Evolutionary conservation across 2,888 invertebrate genomes (phyloP).

Genomic region (Tricholauxania praeusta): DNA sequence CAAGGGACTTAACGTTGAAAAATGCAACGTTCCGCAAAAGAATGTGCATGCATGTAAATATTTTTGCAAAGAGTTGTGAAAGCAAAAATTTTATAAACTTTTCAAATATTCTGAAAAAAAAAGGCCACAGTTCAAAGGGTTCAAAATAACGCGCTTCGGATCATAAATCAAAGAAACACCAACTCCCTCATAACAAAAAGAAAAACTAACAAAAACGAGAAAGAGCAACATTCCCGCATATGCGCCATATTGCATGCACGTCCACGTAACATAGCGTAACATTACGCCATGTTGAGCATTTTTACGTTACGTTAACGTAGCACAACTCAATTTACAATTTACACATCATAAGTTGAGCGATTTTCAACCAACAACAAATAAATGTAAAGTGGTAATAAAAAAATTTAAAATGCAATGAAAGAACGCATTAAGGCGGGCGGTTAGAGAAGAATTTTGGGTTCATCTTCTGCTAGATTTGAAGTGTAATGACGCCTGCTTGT

Average conservation of each 20-base stretch:
- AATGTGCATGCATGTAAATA: constrained; percentile 37
- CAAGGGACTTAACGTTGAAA: constrained; percentile 55
- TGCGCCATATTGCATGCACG: constrained; percentile 8
- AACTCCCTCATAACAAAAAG: not conserved
- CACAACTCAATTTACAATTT: constrained; percentile 34
- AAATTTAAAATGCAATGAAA: constrained; percentile 35
- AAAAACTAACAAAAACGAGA: not conserved
- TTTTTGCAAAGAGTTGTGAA: constrained; percentile 9
- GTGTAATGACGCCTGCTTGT: not conserved
- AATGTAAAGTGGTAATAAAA: not conserved
- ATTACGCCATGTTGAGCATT: not conserved
- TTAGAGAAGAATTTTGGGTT: not conserved
- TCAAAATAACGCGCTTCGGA: constrained; percentile 38
- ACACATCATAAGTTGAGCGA: constrained; percentile 43
- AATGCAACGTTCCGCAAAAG: constrained; percentile 47
- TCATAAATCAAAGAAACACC: constrained; percentile 36
- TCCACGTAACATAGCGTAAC: constrained; percentile 20
- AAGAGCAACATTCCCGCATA: not conserved
- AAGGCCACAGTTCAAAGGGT: constrained; percentile 56
- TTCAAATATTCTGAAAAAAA: constrained; percentile 6
- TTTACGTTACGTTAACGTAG: constrained; percentile 25
- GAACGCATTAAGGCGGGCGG: not conserved
- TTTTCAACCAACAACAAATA: constrained; percentile 7
- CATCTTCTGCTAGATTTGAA: not conserved
- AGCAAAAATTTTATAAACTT: not conserved